Conservation (phyloP, 2,888 invertebrate species). For the Apeira syringaria region DNA sequence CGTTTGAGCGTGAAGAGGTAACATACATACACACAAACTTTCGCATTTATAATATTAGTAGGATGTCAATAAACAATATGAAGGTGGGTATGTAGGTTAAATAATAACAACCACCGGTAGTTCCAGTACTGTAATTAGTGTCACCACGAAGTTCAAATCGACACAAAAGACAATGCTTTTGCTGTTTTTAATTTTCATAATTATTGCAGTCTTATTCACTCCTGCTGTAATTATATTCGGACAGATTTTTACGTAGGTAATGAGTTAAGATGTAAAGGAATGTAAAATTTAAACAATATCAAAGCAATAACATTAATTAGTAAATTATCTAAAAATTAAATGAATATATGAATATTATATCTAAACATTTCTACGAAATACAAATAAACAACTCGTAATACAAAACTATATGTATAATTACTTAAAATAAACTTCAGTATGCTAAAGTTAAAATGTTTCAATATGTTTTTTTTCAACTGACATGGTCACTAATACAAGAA, state of each 20-base stretch:
- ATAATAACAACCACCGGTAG: too few relatives aligned
- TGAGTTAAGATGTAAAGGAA: conserved; percentile 34
- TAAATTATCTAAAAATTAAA: neutral
- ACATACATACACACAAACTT: too few relatives aligned
- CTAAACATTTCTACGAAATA: neutral
- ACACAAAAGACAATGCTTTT: conserved; percentile 36
- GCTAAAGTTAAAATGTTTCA: too few relatives aligned
- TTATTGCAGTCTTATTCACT: conserved; percentile 61
- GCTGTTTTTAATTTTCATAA: conserved; percentile 39
- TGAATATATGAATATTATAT: neutral
- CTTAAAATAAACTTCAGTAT: too few relatives aligned
- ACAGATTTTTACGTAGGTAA: conserved; percentile 20
- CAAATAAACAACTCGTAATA: too few relatives aligned
- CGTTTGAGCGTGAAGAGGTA: too few relatives aligned
- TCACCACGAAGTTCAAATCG: conserved; percentile 29
- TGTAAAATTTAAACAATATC: conserved; percentile 18
- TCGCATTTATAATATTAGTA: too few relatives aligned
- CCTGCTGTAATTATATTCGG: conserved; percentile 37
- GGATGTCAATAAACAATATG: too few relatives aligned
- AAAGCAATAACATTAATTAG: neutral
- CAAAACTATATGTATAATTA: too few relatives aligned
- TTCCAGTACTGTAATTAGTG: conserved; percentile 43
- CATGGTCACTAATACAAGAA: too few relatives aligned
- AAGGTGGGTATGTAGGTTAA: too few relatives aligned
- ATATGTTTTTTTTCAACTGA: too few relatives aligned